These are phyloP conservation scores for Petroica traversi DNA, from an alignment of 2,113 vertebrate species.

Conservation along the genomic window DNA sequence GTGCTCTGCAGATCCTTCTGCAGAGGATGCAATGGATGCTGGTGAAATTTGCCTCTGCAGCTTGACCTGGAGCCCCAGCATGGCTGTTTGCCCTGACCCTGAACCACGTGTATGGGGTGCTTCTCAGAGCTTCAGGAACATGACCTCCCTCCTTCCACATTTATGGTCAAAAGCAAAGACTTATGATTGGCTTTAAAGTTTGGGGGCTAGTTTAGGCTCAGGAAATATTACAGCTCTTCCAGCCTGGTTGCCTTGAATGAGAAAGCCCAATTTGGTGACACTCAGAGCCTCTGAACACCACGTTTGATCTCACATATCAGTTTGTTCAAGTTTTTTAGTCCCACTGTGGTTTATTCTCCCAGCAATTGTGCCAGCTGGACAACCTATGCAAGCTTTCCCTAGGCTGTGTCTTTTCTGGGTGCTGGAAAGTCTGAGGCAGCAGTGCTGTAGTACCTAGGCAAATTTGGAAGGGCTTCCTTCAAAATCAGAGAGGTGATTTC, in stretches of 20 bases:
- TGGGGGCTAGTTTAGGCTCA: neutral
- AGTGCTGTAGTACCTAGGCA: neutral
- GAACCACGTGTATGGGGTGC: neutral
- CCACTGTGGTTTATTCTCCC: neutral
- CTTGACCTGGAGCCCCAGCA: rapidly evolving
- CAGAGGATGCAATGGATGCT: neutral
- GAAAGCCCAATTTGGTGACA: neutral
- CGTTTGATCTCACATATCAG: rapidly evolving
- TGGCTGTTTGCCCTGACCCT: rapidly evolving
- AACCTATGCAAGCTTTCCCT: neutral
- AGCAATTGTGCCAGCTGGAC: neutral
- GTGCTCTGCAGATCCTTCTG: neutral
- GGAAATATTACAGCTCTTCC: neutral
- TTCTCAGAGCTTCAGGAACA: neutral
- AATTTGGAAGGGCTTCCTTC: neutral
- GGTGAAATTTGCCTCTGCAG: neutral
- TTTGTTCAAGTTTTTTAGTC: neutral
- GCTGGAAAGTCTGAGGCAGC: neutral
- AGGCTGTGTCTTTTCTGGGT: rapidly evolving
- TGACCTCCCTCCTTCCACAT: rapidly evolving
- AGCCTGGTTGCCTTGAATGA: neutral
- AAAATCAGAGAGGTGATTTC: neutral
- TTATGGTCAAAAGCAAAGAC: neutral
- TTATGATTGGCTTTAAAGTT: neutral
- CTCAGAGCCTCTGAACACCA: neutral